Percentiles rank a stretch among this genome's conserved stretches.
Conservation (phyloP, 1,140 invertebrate species). For the Hyles vespertilio region DNA sequence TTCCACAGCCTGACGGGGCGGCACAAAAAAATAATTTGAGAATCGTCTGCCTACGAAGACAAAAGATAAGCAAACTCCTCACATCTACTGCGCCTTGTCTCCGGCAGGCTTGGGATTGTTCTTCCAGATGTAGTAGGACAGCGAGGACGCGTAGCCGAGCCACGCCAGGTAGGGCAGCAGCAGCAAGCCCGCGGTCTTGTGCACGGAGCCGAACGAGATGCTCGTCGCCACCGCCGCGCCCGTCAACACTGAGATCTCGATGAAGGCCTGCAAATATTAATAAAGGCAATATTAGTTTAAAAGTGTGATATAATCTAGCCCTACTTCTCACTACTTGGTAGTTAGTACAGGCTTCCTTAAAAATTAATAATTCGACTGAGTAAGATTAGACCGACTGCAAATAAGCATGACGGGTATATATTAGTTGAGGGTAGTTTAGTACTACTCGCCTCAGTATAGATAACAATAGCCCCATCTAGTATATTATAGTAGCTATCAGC, state of each 20-base stretch:
- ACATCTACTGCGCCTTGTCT: conserved; percentile 34
- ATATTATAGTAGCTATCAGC: too few relatives aligned
- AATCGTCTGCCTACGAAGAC: too few relatives aligned
- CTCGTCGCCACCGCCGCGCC: conserved; percentile 80
- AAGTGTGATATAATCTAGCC: background rate
- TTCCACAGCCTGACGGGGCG: too few relatives aligned
- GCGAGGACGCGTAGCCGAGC: conserved; percentile 81
- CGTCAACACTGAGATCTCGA: conserved; percentile 81
- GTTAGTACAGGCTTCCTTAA: too few relatives aligned
- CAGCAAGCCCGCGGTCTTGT: conserved; percentile 81
- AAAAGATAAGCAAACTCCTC: background rate
- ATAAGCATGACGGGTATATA: too few relatives aligned
- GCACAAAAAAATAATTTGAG: too few relatives aligned
- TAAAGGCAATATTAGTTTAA: conserved; percentile 1
- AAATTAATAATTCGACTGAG: too few relatives aligned
- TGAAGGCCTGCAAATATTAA: conserved; percentile 78
- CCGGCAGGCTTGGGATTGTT: conserved; percentile 73
- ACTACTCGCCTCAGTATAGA: too few relatives aligned
- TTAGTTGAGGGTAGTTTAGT: too few relatives aligned
- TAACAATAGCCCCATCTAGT: too few relatives aligned
- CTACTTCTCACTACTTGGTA: background rate
- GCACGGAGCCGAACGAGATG: conserved; percentile 81
- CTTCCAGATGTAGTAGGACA: conserved; percentile 83
- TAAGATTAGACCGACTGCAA: too few relatives aligned
- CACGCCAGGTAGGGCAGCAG: conserved; percentile 88